Conservation (phyloP, 2,888 invertebrate species). For the Allygus modestus region DNA sequence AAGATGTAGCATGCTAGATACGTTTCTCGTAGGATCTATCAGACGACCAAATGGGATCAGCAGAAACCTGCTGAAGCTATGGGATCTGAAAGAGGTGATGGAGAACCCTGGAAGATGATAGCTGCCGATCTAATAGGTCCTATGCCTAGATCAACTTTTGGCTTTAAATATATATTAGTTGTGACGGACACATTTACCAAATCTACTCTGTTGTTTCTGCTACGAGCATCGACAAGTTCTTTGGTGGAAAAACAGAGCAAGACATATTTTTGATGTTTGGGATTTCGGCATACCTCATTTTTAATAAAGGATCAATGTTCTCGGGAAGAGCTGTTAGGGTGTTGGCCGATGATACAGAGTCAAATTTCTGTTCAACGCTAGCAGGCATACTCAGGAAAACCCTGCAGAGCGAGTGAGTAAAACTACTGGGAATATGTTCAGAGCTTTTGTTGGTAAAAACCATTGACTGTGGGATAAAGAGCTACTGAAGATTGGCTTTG, state of each 20-base stretch:
- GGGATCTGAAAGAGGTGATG: not conserved
- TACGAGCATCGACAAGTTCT: conserved; percentile 68
- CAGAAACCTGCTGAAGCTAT: conserved; percentile 20
- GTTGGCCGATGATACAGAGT: conserved; percentile 55
- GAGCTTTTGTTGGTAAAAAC: conserved; percentile 69
- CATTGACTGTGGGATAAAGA: conserved; percentile 70
- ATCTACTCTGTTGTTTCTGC: conserved; percentile 67
- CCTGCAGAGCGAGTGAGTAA: conserved; percentile 72
- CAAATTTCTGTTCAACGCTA: conserved; percentile 69
- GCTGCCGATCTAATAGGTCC: conserved; percentile 71
- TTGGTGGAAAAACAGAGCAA: conserved; percentile 38
- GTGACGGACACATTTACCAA: conserved; percentile 70
- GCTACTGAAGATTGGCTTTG: conserved; percentile 67
- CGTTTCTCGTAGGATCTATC: conserved; percentile 48
- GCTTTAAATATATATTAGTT: conserved; percentile 69
- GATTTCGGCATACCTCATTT: conserved; percentile 33
- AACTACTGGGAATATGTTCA: conserved; percentile 72
- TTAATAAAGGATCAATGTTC: conserved; percentile 54
- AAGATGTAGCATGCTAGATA: conserved; percentile 65
- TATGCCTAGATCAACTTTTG: conserved; percentile 69
- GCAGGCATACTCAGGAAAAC: conserved; percentile 72
- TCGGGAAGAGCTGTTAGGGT: not conserved
- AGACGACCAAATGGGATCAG: conserved; percentile 33
- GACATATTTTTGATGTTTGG: conserved; percentile 50
- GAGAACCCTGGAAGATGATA: conserved; percentile 55